Percentiles rank a stretch among this genome's conserved stretches.
Conservation (phyloP, 1,140 invertebrate genomes). For the Anagrus nilaparvatae region DNA sequence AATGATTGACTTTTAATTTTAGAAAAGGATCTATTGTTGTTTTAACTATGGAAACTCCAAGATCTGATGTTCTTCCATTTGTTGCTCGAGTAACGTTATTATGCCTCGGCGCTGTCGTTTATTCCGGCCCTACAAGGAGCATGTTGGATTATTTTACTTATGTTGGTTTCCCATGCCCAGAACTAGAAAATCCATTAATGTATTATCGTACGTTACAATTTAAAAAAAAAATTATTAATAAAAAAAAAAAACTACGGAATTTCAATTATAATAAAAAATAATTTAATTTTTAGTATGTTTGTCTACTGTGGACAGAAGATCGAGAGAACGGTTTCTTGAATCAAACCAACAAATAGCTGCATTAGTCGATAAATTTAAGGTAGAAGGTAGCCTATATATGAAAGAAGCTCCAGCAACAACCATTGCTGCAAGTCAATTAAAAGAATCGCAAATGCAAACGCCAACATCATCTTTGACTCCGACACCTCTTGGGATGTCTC, state of each 20-base stretch:
- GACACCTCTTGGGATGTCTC: conserved; percentile 9
- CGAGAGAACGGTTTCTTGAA: conserved; percentile 79
- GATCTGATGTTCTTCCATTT: conserved; percentile 88
- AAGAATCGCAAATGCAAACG: conserved; percentile 4
- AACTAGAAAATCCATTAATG: conserved; percentile 86
- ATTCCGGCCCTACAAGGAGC: conserved; percentile 77
- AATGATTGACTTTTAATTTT: not conserved
- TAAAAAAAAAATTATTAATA: not conserved
- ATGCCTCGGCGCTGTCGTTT: conserved; percentile 82
- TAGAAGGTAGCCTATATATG: conserved; percentile 61
- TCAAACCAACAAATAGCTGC: conserved; percentile 87
- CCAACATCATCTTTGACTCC: conserved; percentile 8
- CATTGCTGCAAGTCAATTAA: conserved; percentile 15
- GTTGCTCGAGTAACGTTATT: conserved; percentile 70
- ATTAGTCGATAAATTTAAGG: conserved; percentile 82
- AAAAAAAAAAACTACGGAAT: not conserved
- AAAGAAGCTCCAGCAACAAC: conserved; percentile 47
- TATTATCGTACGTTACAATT: conserved; percentile 84
- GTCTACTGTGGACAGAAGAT: conserved; percentile 81
- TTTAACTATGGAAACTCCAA: conserved; percentile 83
- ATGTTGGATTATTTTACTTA: conserved; percentile 85
- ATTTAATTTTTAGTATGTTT: conserved; percentile 65
- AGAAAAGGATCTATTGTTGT: conserved; percentile 82
- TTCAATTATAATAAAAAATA: conserved; percentile 3
- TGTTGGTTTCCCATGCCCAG: conserved; percentile 87